Percentiles rank a stretch among this genome's conserved stretches.
These are phyloP conservation scores for Ataeniobius toweri DNA, from an alignment of 2,797 vertebrate genomes.

Conservation along the genomic window DNA sequence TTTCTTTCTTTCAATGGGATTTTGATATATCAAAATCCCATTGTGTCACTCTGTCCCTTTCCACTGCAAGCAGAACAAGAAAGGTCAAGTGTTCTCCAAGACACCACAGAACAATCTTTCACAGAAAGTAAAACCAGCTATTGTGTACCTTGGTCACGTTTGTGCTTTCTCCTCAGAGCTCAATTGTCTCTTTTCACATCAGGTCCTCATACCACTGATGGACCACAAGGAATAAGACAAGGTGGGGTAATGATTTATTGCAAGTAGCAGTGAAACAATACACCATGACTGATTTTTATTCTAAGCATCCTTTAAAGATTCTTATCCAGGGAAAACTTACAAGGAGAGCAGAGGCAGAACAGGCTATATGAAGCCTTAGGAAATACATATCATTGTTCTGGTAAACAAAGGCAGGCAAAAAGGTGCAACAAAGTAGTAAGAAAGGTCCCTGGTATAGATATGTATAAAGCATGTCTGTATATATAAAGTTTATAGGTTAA, in stretches of 20 bases:
- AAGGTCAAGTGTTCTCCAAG: conserved; percentile 55
- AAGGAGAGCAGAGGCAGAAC: conserved; percentile 5
- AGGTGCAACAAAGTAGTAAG: background rate
- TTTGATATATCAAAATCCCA: conserved; percentile 50
- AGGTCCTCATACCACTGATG: conserved; percentile 32
- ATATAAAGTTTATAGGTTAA: background rate
- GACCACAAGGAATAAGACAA: conserved; percentile 13
- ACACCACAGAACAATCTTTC: conserved; percentile 12
- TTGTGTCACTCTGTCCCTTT: conserved; percentile 41
- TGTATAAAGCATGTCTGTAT: background rate
- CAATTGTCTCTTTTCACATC: conserved; percentile 47
- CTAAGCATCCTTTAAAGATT: conserved; percentile 16
- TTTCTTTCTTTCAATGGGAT: too few species aligned
- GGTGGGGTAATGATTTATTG: conserved; percentile 26
- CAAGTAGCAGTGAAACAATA: conserved; percentile 8
- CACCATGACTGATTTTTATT: conserved; percentile 38
- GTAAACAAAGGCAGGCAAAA: background rate
- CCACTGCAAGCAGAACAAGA: conserved; percentile 38
- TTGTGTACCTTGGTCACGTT: conserved; percentile 49
- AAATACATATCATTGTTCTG: background rate
- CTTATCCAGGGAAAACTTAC: conserved; percentile 7
- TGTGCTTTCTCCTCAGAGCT: conserved; percentile 30
- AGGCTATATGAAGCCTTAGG: background rate
- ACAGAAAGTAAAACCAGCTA: conserved; percentile 16
- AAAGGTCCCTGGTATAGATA: background rate